Percentiles rank a stretch among this genome's conserved stretches.
phyloP scores from a whole-genome alignment of 1,140 invertebrate genomes.

The Pissodes strobi region DNA sequence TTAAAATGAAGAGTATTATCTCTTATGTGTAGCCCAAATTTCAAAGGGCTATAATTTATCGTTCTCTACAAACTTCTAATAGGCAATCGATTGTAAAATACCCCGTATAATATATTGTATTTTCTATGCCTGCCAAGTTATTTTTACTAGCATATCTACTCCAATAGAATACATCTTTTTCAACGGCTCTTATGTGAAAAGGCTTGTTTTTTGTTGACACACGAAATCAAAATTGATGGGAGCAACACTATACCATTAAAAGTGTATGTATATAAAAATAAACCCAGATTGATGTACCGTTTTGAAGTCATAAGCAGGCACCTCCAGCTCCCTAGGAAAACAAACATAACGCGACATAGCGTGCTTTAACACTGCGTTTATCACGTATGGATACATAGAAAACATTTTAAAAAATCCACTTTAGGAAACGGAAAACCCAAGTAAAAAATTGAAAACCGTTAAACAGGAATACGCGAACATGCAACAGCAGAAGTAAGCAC shows the following conservation, averaged over 20 bases:
- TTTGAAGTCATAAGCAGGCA: slow-evolving; percentile 3
- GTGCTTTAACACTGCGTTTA: not conserved
- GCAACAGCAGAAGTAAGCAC: not conserved
- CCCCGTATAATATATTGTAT: too few relatives aligned
- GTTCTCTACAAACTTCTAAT: too few relatives aligned
- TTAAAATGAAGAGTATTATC: too few relatives aligned
- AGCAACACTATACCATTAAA: not conserved
- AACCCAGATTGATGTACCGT: not conserved
- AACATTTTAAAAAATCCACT: slow-evolving; percentile 3
- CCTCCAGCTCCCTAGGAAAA: not conserved
- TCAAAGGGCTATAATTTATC: too few relatives aligned
- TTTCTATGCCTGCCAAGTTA: too few relatives aligned
- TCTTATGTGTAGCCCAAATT: too few relatives aligned
- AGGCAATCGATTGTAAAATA: too few relatives aligned
- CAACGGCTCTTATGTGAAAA: too few relatives aligned
- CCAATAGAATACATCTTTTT: too few relatives aligned
- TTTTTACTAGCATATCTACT: too few relatives aligned
- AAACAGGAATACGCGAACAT: not conserved
- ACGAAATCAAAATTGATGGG: too few relatives aligned
- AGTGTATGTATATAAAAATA: not conserved
- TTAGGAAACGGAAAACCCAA: not conserved
- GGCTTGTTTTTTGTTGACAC: too few relatives aligned
- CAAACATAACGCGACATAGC: not conserved
- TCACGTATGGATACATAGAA: not conserved
- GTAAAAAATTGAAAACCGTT: slow-evolving; percentile 2